A percentile compares a stretch with the other conserved stretches of the same genome.
These are phyloP conservation scores for Notechis scutatus DNA, from an alignment of 2,113 vertebrate species.

Conservation along the genomic window DNA sequence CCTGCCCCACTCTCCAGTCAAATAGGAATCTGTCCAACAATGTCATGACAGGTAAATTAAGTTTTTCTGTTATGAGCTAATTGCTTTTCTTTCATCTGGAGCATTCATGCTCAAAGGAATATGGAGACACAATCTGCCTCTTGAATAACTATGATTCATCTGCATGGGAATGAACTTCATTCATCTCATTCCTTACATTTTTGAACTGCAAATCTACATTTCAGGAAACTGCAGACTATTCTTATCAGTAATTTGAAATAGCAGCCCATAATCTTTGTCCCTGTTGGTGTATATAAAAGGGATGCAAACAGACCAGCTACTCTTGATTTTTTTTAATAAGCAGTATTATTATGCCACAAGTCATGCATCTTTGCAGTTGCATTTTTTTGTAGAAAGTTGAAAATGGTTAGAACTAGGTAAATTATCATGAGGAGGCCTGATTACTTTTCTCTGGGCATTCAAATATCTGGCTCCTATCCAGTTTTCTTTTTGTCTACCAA, in stretches of 20 bases:
- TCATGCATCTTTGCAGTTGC: neutral
- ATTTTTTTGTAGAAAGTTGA: neutral
- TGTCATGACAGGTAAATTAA: neutral
- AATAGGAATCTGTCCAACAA: neutral
- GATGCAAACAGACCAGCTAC: neutral
- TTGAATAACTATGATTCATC: neutral
- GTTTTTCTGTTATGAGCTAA: fast-evolving
- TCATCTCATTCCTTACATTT: neutral
- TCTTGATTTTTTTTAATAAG: neutral
- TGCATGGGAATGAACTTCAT: neutral
- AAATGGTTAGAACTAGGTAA: neutral
- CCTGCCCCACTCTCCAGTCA: neutral
- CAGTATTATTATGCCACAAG: neutral
- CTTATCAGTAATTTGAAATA: fast-evolving
- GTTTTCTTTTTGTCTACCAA: neutral
- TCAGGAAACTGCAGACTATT: neutral
- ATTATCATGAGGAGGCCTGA: neutral
- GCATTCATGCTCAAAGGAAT: neutral
- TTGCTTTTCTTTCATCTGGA: conserved; percentile 1
- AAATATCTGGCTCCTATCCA: neutral
- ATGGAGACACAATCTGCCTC: neutral
- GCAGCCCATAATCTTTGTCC: neutral
- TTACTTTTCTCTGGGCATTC: neutral
- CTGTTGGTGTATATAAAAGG: neutral
- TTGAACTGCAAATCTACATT: neutral